Conservation (phyloP, 2,797 vertebrate genomes). For the Dendrocincla fuliginosa region DNA sequence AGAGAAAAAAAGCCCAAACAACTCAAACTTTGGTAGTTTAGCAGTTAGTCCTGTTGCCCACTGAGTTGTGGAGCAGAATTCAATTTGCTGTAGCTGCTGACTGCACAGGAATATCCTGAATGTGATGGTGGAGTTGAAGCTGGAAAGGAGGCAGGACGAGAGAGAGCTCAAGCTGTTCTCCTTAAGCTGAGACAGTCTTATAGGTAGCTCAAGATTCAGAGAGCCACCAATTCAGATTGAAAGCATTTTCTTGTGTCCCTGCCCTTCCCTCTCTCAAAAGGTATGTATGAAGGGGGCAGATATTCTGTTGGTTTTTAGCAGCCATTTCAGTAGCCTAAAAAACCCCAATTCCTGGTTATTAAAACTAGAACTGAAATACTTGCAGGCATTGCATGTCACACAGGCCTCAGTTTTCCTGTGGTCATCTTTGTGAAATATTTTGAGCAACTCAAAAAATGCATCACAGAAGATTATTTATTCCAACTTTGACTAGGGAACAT, state of each 20-base stretch:
- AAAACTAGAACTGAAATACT: not conserved
- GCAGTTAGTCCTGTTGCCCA: not conserved
- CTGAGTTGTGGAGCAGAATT: not conserved
- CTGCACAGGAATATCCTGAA: not conserved
- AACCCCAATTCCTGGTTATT: not conserved
- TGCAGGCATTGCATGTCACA: not conserved
- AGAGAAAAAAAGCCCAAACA: not conserved
- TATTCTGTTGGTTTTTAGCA: not conserved
- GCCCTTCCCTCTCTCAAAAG: not conserved
- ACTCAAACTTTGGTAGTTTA: not conserved
- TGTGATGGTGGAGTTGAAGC: not conserved
- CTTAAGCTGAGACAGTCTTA: not conserved
- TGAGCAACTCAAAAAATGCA: not conserved
- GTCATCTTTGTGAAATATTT: not conserved
- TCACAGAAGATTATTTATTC: not conserved
- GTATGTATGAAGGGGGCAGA: not conserved
- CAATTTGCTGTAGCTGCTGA: not conserved
- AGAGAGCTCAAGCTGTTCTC: not conserved
- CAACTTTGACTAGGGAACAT: not conserved
- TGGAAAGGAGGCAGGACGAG: not conserved
- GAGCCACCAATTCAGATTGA: not conserved
- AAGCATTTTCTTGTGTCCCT: not conserved
- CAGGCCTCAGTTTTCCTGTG: not conserved
- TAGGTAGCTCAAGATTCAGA: not conserved
- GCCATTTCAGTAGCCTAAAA: not conserved